phyloP scores from a whole-genome alignment of 1,140 invertebrate genomes.

The Leptestheria dahalacensis region DNA sequence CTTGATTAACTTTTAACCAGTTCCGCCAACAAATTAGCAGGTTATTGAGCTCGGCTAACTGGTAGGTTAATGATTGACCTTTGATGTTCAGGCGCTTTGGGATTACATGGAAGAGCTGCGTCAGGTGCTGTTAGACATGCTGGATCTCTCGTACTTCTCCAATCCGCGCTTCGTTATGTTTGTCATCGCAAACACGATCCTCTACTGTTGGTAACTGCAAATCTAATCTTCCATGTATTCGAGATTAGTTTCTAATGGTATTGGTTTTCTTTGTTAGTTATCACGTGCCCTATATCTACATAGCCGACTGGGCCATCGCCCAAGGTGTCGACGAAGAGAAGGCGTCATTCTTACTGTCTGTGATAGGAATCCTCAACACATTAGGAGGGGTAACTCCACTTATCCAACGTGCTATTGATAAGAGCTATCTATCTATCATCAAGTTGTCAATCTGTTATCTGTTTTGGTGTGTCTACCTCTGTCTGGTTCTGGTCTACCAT shows the following conservation, averaged over 20 bases:
- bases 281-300: constrained; percentile 73
- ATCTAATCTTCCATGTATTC: background rate
- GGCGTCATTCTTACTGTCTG: constrained; percentile 62
- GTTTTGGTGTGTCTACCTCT: too few species aligned
- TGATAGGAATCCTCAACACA: constrained; percentile 74
- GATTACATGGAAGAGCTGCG: constrained; percentile 57
- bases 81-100: constrained; percentile 45
- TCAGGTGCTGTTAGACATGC: constrained; percentile 54
- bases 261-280: constrained; percentile 30
- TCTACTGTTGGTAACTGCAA: constrained; percentile 52
- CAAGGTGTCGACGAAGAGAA: constrained; percentile 54
- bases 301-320: constrained; percentile 55
- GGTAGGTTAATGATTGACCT: too few species aligned
- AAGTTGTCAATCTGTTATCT: too few species aligned
- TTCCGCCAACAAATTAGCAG: too few species aligned
- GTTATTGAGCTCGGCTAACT: too few species aligned
- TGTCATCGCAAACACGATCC: constrained; percentile 64
- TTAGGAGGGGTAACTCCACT: constrained; percentile 51
- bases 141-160: constrained; percentile 61
- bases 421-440: too few species aligned
- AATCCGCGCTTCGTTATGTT: constrained; percentile 61
- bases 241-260: constrained; percentile 1
- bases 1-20: too few species aligned
- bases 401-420: background rate
- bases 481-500: too few species aligned